These are phyloP conservation scores for Lepeophtheirus salmonis DNA, from an alignment of 1,140 invertebrate species.

Conservation along the genomic window DNA sequence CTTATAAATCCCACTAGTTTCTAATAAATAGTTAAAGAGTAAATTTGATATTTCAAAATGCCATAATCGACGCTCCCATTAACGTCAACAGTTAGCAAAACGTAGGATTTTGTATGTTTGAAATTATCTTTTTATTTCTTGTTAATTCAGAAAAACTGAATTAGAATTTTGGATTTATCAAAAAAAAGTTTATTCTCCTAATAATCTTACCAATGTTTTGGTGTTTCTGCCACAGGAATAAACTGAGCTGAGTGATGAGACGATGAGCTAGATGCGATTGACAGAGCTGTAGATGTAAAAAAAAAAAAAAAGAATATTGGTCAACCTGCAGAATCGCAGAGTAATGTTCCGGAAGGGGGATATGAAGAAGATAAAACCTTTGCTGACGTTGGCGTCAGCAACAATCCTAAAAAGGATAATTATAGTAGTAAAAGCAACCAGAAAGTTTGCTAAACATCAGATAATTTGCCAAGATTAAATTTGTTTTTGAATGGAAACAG, in stretches of 20 bases:
- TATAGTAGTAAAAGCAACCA: background rate
- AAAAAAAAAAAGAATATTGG: background rate
- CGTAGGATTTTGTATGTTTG: too few species aligned
- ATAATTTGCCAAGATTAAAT: background rate
- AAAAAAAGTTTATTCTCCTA: too few species aligned
- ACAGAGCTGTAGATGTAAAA: background rate
- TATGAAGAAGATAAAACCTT: background rate
- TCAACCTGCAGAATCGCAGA: background rate
- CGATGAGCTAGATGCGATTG: background rate
- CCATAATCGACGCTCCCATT: too few species aligned
- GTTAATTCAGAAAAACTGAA: too few species aligned
- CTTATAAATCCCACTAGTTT: too few species aligned
- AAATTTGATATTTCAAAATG: too few species aligned
- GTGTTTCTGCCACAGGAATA: background rate
- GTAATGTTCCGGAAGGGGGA: background rate
- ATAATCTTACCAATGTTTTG: background rate
- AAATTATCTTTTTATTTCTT: too few species aligned
- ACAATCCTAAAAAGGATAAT: background rate
- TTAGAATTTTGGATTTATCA: too few species aligned
- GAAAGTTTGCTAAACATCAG: background rate
- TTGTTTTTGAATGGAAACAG: background rate
- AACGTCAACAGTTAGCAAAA: too few species aligned
- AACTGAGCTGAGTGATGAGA: background rate
- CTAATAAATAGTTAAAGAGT: too few species aligned
- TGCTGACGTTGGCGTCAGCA: background rate